Base-by-base conservation (phyloP, 2,888 invertebrate genomes). In the Adineta ricciae region DNA sequence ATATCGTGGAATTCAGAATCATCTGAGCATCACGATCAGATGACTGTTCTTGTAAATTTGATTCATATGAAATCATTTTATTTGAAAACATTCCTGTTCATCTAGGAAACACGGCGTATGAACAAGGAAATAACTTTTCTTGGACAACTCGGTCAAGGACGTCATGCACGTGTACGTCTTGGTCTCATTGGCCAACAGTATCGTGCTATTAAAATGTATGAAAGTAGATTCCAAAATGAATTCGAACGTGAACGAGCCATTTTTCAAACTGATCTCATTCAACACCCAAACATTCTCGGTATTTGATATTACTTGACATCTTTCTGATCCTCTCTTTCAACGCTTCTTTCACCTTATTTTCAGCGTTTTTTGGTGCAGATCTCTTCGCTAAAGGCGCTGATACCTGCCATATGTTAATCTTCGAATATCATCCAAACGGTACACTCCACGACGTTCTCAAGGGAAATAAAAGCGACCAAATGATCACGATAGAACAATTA, bases 191-290 rank as follows among this genome's bases (percentile, higher is more conserved):
- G 24, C 0, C 21, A 78, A 41, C 73, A 78, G 41, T 41, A 78
- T 78, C 73, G 73, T 36, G 73, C 73, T 24, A 41, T 78, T n/a
- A 78, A 78, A 78, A 78, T 78, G 73, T 78, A 41, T 36, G 41
- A 38, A 78, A 38, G 38, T 24, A 8, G 73, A 78, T 78, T 24
- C 41, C 24, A 41, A 78, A 41, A 38, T 24, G 73, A 78, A 78
- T 78, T 41, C 14, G 41, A 78, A 38, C 36, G 73, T 41, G 73
- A 78, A 41, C 73, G 73, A 21, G 41, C 73, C 1, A 78, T 78
- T 41, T 78, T 41, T 19, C 21, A 78, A 78, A 78, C 36, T 41
- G 73, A 41, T 78, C 41, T 78, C 41, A 78, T 41, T 41, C 41
- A 41, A 41, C 73, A 78, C 41, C 73, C 73, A 24, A 78, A 78